Evolutionary conservation across 2,888 invertebrate genomes (phyloP).

Genomic region (Shargacucullia verbasci): DNA sequence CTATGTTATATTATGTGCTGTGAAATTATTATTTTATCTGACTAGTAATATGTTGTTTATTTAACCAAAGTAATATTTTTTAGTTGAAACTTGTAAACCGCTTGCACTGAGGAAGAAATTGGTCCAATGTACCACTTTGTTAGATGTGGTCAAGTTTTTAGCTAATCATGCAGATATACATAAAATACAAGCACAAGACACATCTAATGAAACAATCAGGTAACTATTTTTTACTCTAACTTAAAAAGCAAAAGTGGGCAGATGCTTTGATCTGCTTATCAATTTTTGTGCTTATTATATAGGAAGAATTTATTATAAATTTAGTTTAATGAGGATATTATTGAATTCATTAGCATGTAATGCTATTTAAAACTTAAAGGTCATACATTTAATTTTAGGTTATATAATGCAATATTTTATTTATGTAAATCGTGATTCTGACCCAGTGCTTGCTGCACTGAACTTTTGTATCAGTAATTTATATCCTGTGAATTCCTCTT

Average conservation of each 20-base stretch:
- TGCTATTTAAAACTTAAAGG: neutral
- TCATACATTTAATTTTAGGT: conserved; percentile 19
- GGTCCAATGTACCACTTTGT: conserved; percentile 77
- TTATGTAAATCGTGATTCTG: neutral
- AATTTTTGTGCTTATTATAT: neutral
- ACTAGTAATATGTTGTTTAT: neutral
- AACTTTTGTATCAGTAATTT: no score
- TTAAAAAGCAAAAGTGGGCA: no score
- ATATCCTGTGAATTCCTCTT: conserved; percentile 14
- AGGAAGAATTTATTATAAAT: neutral
- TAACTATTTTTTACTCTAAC: conserved; percentile 41
- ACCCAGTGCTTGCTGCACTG: neutral
- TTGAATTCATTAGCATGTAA: no score
- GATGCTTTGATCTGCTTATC: neutral
- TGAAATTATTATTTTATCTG: no score
- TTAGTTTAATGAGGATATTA: neutral
- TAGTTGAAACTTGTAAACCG: conserved; percentile 85
- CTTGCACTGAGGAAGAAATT: conserved; percentile 75
- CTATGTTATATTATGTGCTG: no score
- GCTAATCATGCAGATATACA: conserved; percentile 73
- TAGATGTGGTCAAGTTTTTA: conserved; percentile 80
- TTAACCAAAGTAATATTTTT: conserved; percentile 51
- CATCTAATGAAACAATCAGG: conserved; percentile 64
- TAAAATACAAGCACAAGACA: conserved; percentile 70
- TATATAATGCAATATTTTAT: conserved; percentile 15